phyloP scores from a whole-genome alignment of 2,797 vertebrate genomes.

The Atherinosoma microstoma region DNA sequence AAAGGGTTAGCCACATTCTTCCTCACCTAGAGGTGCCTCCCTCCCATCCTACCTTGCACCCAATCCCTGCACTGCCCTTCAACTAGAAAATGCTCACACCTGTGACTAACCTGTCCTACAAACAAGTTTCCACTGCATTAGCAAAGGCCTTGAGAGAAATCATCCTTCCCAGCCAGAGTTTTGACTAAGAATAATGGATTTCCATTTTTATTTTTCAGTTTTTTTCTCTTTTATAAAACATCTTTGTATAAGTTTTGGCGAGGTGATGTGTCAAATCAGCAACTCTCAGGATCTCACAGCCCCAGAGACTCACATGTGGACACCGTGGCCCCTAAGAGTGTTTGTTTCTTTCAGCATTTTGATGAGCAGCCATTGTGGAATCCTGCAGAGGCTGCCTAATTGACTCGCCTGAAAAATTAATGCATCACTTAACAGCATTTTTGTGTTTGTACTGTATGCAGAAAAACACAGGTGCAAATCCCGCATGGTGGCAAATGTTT shows the following conservation, averaged over 20 bases:
- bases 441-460: constrained; percentile 73
- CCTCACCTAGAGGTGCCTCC: constrained; percentile 26
- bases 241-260: constrained; percentile 8
- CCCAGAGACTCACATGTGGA: constrained; percentile 23
- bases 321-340: constrained; percentile 36
- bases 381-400: constrained; percentile 77
- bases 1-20: constrained; percentile 45
- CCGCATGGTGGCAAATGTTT: constrained; percentile 70
- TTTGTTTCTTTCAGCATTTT: constrained; percentile 72
- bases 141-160: constrained; percentile 35
- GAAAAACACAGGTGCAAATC: constrained; percentile 77
- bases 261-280: background rate
- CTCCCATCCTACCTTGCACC: background rate
- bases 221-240: background rate
- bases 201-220: background rate
- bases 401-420: constrained; percentile 82
- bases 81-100: constrained; percentile 36
- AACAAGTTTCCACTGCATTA: constrained; percentile 41
- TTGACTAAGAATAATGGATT: background rate
- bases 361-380: constrained; percentile 71
- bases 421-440: constrained; percentile 80
- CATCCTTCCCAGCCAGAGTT: constrained; percentile 25
- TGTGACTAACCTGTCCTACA: constrained; percentile 45
- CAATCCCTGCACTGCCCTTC: constrained; percentile 52
- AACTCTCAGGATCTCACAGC: constrained; percentile 20